phyloP scores from a whole-genome alignment of 1,140 invertebrate genomes.

The Papilio polytes region DNA sequence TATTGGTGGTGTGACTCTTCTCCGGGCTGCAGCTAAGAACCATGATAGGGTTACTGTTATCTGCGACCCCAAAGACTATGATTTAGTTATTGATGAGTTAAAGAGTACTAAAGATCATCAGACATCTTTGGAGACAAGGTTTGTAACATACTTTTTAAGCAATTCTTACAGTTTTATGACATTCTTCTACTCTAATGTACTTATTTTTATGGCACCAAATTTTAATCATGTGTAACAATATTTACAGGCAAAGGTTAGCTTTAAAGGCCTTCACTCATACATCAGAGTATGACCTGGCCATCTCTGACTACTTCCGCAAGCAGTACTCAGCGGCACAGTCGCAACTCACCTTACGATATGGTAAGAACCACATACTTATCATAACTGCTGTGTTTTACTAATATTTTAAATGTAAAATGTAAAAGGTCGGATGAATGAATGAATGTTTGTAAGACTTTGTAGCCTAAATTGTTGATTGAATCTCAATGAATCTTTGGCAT shows the following conservation, averaged over 20 bases:
- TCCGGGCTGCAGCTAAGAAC: constrained; percentile 98
- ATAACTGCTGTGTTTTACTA: neutral
- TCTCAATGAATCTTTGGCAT: no score
- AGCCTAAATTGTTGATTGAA: no score
- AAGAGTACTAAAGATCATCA: constrained; percentile 77
- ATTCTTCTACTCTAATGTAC: neutral
- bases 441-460: no score
- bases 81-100: constrained; percentile 89
- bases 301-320: constrained; percentile 97
- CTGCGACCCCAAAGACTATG: constrained; percentile 97
- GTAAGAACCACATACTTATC: constrained; percentile 65
- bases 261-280: constrained; percentile 98
- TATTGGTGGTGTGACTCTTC: constrained; percentile 97
- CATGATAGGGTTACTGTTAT: constrained; percentile 97
- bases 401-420: neutral
- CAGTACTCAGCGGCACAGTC: constrained; percentile 92
- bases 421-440: no score
- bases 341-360: constrained; percentile 95
- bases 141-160: constrained; percentile 46
- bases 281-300: constrained; percentile 96
- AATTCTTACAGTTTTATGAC: neutral
- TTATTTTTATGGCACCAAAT: neutral
- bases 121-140: constrained; percentile 91
- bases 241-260: constrained; percentile 88
- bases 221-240: neutral